Evolutionary conservation across 1,140 invertebrate genomes (phyloP).

Genomic region (Lordiphosa clarofinis): DNA sequence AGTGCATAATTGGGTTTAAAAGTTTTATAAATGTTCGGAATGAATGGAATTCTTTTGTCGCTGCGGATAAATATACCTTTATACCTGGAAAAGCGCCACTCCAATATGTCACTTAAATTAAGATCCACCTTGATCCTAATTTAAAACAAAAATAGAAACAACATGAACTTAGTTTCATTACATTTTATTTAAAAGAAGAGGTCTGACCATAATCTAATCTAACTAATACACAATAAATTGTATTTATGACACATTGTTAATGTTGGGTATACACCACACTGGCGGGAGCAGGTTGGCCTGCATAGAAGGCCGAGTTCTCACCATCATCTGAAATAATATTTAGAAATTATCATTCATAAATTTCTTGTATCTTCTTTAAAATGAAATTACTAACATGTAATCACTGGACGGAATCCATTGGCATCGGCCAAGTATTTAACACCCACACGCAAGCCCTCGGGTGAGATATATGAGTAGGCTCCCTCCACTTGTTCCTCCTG

Average conservation of each 20-base stretch:
- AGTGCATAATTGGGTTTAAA: too few species aligned
- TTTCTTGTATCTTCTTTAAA: neutral
- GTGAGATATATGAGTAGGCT: conserved; percentile 64
- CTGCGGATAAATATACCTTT: too few species aligned
- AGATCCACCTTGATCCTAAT: too few species aligned
- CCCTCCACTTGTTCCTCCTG: conserved; percentile 64
- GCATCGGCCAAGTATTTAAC: conserved; percentile 72
- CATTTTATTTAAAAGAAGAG: conserved; percentile 23
- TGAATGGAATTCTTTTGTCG: too few species aligned
- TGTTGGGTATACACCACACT: conserved; percentile 56
- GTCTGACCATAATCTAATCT: conserved; percentile 18
- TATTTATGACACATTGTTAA: conserved; percentile 10
- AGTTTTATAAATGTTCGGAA: too few species aligned
- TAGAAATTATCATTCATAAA: neutral
- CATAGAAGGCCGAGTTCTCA: conserved; percentile 57
- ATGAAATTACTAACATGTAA: conserved; percentile 54
- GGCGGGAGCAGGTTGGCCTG: conserved; percentile 56
- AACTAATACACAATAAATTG: conserved; percentile 12
- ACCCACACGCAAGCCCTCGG: conserved; percentile 65
- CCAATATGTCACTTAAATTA: too few species aligned
- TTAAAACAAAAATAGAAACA: neutral
- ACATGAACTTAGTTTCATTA: conserved; percentile 4
- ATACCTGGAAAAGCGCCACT: too few species aligned
- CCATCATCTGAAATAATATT: conserved; percentile 54
- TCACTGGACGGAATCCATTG: conserved; percentile 66